phyloP scores from a whole-genome alignment of 2,888 invertebrate genomes.

The Pinctada fucata region DNA sequence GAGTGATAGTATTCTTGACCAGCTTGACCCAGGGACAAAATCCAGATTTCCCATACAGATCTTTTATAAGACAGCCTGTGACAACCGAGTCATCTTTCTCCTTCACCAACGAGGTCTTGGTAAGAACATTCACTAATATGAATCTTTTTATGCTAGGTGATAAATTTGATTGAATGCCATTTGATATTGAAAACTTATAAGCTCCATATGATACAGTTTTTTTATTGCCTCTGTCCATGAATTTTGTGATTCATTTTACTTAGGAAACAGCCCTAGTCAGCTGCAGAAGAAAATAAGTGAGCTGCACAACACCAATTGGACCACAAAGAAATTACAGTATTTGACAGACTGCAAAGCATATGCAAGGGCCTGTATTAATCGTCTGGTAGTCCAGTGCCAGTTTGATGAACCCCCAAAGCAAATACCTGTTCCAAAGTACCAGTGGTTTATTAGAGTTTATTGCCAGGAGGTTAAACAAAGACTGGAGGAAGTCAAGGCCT shows the following conservation, averaged over 20 bases:
- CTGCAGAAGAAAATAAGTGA: constrained; percentile 19
- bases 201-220: too few species aligned
- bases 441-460: constrained; percentile 47
- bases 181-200: too few species aligned
- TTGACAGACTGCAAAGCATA: constrained; percentile 12
- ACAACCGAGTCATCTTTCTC: constrained; percentile 27
- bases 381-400: background rate
- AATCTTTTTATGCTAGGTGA: background rate
- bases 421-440: constrained; percentile 31
- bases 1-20: constrained; percentile 6
- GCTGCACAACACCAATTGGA: constrained; percentile 35
- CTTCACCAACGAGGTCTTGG: constrained; percentile 28
- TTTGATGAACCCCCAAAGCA: constrained; percentile 32
- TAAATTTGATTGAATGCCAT: too few species aligned
- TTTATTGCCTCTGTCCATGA: too few species aligned
- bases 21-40: constrained; percentile 27
- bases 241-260: background rate
- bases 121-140: background rate
- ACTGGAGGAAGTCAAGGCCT: constrained; percentile 49
- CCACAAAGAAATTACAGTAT: constrained; percentile 6
- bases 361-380: background rate
- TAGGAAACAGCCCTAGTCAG: constrained; percentile 21
- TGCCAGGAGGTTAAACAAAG: constrained; percentile 45
- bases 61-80: constrained; percentile 29
- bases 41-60: constrained; percentile 24